Evolutionary conservation across 2,113 vertebrate genomes (phyloP).

Genomic region (Tachysurus fulvidraco): DNA sequence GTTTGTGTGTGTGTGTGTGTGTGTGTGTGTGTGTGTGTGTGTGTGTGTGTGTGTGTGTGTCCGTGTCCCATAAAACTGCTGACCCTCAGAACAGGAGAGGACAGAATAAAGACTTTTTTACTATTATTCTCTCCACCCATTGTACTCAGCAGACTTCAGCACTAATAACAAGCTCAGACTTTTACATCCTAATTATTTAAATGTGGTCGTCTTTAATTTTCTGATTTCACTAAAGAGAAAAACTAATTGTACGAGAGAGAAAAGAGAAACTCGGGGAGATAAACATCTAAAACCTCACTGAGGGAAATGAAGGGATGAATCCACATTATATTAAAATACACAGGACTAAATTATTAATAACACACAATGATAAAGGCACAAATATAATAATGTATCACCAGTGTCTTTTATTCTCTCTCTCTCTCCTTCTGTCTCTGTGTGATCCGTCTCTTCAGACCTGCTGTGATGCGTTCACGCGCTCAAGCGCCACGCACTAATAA

Average conservation of each 20-base stretch:
- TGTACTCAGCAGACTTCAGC: conserved; percentile 37
- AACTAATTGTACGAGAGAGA: too few species aligned
- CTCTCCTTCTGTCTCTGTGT: conserved; percentile 45
- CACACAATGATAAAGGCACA: neutral
- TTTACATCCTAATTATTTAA: too few species aligned
- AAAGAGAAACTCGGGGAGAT: neutral
- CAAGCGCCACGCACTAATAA: conserved; percentile 69
- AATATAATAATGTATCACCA: neutral
- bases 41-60: too few species aligned
- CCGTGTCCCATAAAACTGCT: neutral
- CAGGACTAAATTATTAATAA: neutral
- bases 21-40: too few species aligned
- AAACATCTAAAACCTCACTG: neutral
- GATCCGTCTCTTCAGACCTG: conserved; percentile 50
- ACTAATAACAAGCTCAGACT: too few species aligned
- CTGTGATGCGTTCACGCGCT: conserved; percentile 71
- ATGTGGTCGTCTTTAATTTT: too few species aligned
- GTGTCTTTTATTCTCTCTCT: too few species aligned
- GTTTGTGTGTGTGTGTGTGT: too few species aligned
- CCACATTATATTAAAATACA: neutral
- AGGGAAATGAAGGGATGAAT: neutral
- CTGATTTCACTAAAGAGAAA: too few species aligned
- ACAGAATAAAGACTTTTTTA: neutral
- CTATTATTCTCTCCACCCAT: neutral
- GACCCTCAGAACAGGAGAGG: neutral